Conservation (phyloP, 2,888 invertebrate genomes). For the Tuberolachnus salignus region DNA sequence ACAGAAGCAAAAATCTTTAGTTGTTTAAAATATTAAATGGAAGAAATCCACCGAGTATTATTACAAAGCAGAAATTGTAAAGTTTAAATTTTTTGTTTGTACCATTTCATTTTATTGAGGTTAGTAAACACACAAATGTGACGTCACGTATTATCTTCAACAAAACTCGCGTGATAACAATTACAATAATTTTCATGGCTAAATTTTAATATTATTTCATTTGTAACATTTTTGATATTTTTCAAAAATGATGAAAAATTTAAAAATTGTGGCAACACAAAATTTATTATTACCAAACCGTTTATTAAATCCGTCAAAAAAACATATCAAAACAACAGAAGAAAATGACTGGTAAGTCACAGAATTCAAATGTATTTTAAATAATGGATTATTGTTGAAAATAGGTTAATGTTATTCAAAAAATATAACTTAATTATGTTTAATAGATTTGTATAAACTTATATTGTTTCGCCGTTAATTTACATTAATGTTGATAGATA, state of each 20-base stretch:
- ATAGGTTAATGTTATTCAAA: constrained; percentile 2
- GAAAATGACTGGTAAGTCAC: constrained; percentile 49
- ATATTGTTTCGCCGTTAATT: too few species aligned
- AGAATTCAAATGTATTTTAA: not conserved
- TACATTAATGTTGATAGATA: too few species aligned
- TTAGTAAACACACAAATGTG: constrained; percentile 10
- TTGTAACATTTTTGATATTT: not conserved
- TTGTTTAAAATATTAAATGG: too few species aligned
- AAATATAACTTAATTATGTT: not conserved
- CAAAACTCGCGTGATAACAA: constrained; percentile 30
- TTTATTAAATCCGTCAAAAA: constrained; percentile 14
- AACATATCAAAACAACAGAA: constrained; percentile 6
- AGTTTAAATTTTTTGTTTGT: constrained; percentile 28
- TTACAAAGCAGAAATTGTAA: constrained; percentile 51
- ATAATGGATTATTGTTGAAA: not conserved
- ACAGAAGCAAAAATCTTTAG: too few species aligned
- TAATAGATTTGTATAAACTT: too few species aligned
- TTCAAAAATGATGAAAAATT: constrained; percentile 50
- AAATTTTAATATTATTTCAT: not conserved
- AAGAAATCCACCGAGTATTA: not conserved
- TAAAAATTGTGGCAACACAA: constrained; percentile 28
- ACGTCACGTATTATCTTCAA: not conserved
- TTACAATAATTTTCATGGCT: not conserved
- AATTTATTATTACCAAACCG: constrained; percentile 34
- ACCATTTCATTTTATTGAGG: constrained; percentile 29